A percentile compares a stretch with the other conserved stretches of the same genome.
phyloP scores from a whole-genome alignment of 1,140 invertebrate genomes.

The Aradophagus sp. region DNA sequence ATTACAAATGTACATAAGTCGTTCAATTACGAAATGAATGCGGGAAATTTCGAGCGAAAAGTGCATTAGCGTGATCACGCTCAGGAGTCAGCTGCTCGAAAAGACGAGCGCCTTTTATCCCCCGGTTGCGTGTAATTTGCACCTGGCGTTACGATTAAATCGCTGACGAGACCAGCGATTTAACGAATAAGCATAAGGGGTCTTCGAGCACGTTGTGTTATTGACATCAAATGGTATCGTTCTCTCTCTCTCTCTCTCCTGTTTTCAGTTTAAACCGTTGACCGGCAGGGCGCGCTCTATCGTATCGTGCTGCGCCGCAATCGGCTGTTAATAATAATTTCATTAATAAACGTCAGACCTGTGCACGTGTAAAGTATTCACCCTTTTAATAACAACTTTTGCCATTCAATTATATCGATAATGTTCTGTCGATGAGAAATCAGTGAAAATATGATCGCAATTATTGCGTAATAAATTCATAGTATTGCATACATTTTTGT shows the following conservation, averaged over 20 bases:
- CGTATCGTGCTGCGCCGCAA: constrained; percentile 29
- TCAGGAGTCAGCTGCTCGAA: constrained; percentile 64
- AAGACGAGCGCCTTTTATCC: constrained; percentile 45
- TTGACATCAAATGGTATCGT: too few species aligned
- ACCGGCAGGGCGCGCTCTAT: constrained; percentile 21
- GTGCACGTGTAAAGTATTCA: constrained; percentile 22
- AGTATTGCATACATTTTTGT: too few species aligned
- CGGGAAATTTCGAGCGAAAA: constrained; percentile 35
- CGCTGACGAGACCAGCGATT: constrained; percentile 59
- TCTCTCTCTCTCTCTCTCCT: too few species aligned
- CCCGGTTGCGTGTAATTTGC: constrained; percentile 68
- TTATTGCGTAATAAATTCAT: too few species aligned
- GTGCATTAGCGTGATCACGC: constrained; percentile 72
- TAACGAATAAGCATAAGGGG: constrained; percentile 56
- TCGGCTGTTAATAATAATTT: constrained; percentile 43
- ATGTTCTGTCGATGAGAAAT: constrained; percentile 4
- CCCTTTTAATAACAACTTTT: constrained; percentile 33
- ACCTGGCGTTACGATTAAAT: constrained; percentile 75
- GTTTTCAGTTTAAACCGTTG: constrained; percentile 26
- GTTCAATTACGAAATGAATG: constrained; percentile 38
- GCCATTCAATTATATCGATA: constrained; percentile 34
- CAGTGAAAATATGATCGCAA: not conserved
- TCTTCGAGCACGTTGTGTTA: constrained; percentile 12
- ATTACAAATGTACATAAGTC: not conserved
- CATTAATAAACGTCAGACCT: constrained; percentile 37